Conservation (phyloP, 2,113 vertebrate species). For the Crypturellus undulatus region DNA sequence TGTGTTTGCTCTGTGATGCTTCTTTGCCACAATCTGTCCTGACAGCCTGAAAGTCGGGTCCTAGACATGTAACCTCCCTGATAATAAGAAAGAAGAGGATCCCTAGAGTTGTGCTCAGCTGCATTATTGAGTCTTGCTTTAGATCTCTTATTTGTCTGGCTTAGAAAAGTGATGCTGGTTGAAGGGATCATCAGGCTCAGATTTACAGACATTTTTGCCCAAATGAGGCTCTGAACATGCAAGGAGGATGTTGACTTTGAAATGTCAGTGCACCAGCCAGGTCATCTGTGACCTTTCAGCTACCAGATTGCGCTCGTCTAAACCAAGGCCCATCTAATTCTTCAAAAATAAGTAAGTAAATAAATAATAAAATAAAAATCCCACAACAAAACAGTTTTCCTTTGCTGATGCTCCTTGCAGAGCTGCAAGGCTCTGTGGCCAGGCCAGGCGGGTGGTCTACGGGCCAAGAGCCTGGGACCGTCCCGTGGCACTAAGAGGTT, state of each 20-base stretch:
- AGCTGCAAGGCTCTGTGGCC: not conserved
- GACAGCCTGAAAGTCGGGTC: not conserved
- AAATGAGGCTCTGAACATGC: not conserved
- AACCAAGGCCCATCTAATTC: not conserved
- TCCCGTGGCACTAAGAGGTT: too few species aligned
- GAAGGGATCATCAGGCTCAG: not conserved
- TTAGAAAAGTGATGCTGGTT: not conserved
- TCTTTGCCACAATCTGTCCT: not conserved
- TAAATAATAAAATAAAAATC: not conserved
- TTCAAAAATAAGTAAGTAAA: not conserved
- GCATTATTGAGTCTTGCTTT: not conserved
- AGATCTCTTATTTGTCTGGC: not conserved
- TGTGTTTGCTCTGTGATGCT: not conserved
- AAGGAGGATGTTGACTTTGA: not conserved
- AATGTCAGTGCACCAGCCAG: not conserved
- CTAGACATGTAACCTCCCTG: rapidly evolving
- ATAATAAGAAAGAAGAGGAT: not conserved
- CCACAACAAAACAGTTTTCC: not conserved
- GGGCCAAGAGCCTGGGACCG: too few species aligned
- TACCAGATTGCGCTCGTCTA: not conserved
- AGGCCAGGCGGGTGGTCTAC: not conserved
- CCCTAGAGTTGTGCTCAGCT: not conserved
- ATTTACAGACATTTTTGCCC: not conserved
- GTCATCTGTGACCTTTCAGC: not conserved
- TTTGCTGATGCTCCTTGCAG: not conserved